Conservation (phyloP, 1,140 invertebrate genomes). For the Philopotamus ludificatus region DNA sequence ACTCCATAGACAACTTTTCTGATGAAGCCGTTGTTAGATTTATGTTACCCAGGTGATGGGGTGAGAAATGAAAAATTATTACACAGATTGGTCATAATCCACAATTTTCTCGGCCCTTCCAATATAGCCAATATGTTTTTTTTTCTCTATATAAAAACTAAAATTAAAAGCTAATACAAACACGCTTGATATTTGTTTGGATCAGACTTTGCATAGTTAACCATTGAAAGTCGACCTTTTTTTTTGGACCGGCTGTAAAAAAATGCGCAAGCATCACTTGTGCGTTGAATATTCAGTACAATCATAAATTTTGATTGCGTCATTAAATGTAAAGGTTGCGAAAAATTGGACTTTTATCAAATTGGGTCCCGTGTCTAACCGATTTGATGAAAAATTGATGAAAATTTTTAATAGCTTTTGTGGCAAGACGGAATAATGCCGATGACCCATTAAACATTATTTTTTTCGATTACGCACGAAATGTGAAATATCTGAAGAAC, state of each 20-base stretch:
- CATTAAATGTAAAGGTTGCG: constrained; percentile 13
- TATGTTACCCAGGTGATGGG: neutral
- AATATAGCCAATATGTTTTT: no score
- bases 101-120: no score
- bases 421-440: neutral
- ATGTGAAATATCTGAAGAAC: no score
- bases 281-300: neutral
- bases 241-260: no score
- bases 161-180: no score
- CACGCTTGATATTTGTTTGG: no score
- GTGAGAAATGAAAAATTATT: neutral
- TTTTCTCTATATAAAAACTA: no score
- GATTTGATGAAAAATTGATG: constrained; percentile 9
- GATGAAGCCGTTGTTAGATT: neutral
- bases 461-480: no score
- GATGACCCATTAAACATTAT: neutral
- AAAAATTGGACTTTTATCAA: constrained; percentile 18
- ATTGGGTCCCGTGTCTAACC: constrained; percentile 1
- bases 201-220: no score
- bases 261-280: neutral
- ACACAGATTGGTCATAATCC: neutral
- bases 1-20: neutral
- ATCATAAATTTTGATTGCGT: constrained; percentile 16
- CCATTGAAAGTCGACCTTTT: no score
- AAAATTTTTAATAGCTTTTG: constrained; percentile 9